Conservation (phyloP, 2,888 invertebrate species). For the Thera britannica region DNA sequence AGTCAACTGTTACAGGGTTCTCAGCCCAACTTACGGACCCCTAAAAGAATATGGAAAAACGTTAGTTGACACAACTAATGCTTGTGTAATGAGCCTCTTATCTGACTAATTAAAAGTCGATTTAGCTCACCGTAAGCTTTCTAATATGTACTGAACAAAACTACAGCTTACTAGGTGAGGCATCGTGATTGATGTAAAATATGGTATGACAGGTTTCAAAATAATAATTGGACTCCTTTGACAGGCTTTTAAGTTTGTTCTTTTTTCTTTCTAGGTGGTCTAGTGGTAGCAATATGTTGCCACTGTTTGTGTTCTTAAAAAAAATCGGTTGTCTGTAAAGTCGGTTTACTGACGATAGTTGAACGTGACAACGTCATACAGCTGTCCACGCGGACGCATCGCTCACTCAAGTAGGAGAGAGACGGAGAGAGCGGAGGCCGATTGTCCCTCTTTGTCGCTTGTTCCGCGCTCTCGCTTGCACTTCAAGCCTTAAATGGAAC, state of each 20-base stretch:
- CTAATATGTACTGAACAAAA: slow-evolving; percentile 58
- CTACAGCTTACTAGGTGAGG: slow-evolving; percentile 67
- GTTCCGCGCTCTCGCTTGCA: no score
- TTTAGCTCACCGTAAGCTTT: slow-evolving; percentile 71
- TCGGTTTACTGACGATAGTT: no score
- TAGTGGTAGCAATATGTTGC: no score
- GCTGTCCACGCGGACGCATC: no score
- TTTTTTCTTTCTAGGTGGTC: no score
- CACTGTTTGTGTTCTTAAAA: no score
- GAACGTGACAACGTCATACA: no score
- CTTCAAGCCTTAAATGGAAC: no score
- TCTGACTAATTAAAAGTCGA: slow-evolving; percentile 84
- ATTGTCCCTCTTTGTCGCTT: no score
- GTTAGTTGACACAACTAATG: slow-evolving; percentile 77
- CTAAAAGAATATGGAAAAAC: slow-evolving; percentile 62
- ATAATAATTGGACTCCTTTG: slow-evolving; percentile 47
- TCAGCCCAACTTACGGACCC: slow-evolving; percentile 47
- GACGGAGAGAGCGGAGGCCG: no score
- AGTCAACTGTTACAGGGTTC: neutral
- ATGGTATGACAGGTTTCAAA: slow-evolving; percentile 49
- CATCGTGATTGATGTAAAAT: slow-evolving; percentile 66
- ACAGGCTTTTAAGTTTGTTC: neutral
- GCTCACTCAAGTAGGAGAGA: no score
- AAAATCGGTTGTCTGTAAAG: no score
- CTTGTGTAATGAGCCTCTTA: slow-evolving; percentile 79